Evolutionary conservation across 2,888 invertebrate genomes (phyloP).

Genomic region (Cheilosia pagana): DNA sequence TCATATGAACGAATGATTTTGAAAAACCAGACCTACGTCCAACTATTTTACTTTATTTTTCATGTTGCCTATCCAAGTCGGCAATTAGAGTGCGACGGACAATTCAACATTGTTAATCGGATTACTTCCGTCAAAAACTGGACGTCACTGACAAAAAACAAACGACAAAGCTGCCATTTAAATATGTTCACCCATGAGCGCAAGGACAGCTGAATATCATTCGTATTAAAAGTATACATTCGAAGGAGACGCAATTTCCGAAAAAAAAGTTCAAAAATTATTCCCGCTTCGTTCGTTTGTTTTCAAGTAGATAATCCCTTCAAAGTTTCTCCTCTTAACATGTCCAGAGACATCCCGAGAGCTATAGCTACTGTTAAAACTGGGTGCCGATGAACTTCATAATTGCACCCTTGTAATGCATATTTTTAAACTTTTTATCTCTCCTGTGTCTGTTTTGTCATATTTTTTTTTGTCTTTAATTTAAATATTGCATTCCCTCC

Average conservation of each 20-base stretch:
- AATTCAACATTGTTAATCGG: no score
- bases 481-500: slow-evolving; percentile 45
- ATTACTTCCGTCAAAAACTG: no score
- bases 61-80: no score
- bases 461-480: slow-evolving; percentile 26
- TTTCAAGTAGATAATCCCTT: slow-evolving; percentile 56
- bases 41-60: no score
- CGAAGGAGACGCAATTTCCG: not conserved
- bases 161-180: no score
- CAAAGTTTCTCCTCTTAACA: slow-evolving; percentile 61
- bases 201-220: no score
- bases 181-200: no score
- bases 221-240: no score
- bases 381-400: slow-evolving; percentile 65
- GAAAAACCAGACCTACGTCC: no score
- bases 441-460: not conserved
- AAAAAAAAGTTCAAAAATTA: slow-evolving; percentile 31
- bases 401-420: slow-evolving; percentile 67
- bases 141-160: no score
- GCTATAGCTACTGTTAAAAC: slow-evolving; percentile 53
- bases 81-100: no score
- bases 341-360: slow-evolving; percentile 62
- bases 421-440: slow-evolving; percentile 39
- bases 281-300: slow-evolving; percentile 33
- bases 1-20: no score